Evolutionary conservation across 1,140 invertebrate species (phyloP).

Genomic region (Rhopalosiphum padi): DNA sequence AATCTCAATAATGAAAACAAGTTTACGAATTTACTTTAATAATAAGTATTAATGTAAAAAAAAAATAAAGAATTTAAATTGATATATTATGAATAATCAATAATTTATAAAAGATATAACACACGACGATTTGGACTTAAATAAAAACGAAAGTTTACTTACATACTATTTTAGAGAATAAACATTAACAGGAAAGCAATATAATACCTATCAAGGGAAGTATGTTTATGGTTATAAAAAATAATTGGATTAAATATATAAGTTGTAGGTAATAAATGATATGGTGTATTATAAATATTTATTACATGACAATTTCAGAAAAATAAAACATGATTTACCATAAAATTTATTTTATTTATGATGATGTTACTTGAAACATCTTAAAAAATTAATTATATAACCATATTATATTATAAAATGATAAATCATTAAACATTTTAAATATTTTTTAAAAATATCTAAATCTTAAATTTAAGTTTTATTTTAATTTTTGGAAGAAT

Average conservation of each 20-base stretch:
- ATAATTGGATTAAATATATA: neutral
- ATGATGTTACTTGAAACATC: no score
- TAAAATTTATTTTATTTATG: neutral
- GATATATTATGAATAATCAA: no score
- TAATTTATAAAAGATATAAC: neutral
- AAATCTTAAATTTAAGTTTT: fast-evolving
- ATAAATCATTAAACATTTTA: neutral
- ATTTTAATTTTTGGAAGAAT: no score
- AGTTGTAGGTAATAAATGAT: neutral
- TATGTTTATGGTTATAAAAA: neutral
- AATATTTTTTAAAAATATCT: neutral
- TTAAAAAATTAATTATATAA: neutral
- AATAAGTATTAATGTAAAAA: no score
- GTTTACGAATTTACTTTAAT: no score
- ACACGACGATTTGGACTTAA: neutral
- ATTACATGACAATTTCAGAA: neutral
- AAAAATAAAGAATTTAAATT: no score
- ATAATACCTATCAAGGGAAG: neutral
- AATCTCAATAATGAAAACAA: no score
- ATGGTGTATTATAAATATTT: neutral
- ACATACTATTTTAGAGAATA: neutral
- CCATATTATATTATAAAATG: neutral
- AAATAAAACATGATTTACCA: neutral
- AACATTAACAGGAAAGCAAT: neutral
- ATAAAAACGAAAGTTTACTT: neutral